A percentile compares a stretch with the other conserved stretches of the same genome.
Evolutionary conservation across 2,113 vertebrate species (phyloP).

Genomic region (Rhodinocichla rosea): DNA sequence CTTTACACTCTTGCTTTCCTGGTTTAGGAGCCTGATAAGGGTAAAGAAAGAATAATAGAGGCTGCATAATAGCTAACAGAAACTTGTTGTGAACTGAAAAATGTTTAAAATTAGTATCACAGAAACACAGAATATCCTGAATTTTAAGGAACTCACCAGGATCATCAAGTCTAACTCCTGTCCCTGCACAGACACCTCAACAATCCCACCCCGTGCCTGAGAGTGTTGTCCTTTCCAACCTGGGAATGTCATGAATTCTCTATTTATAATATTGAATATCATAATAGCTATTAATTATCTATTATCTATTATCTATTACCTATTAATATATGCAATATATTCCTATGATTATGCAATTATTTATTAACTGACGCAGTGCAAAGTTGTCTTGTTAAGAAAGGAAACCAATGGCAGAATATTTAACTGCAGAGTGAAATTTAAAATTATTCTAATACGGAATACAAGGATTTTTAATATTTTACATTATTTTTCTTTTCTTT

Average conservation of each 20-base stretch:
- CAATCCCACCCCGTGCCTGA: background rate
- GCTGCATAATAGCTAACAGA: background rate
- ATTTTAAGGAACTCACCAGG: background rate
- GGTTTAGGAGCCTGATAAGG: background rate
- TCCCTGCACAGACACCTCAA: background rate
- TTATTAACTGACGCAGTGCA: background rate
- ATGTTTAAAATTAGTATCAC: background rate
- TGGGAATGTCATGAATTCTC: background rate
- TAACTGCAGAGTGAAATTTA: background rate
- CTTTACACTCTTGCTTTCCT: background rate
- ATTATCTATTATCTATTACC: background rate
- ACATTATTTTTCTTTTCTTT: background rate
- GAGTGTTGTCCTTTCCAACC: background rate
- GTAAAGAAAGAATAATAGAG: background rate
- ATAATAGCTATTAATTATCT: background rate
- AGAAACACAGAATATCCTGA: background rate
- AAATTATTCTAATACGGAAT: background rate
- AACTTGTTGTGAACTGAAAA: background rate
- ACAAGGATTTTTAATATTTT: rapidly evolving
- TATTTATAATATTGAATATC: background rate
- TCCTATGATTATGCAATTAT: background rate
- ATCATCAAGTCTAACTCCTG: background rate
- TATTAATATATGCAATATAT: background rate
- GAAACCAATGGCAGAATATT: background rate
- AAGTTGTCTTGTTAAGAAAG: background rate